Base-by-base conservation (phyloP, 2,797 vertebrate species). In the Myoxocephalus aenaeus region DNA sequence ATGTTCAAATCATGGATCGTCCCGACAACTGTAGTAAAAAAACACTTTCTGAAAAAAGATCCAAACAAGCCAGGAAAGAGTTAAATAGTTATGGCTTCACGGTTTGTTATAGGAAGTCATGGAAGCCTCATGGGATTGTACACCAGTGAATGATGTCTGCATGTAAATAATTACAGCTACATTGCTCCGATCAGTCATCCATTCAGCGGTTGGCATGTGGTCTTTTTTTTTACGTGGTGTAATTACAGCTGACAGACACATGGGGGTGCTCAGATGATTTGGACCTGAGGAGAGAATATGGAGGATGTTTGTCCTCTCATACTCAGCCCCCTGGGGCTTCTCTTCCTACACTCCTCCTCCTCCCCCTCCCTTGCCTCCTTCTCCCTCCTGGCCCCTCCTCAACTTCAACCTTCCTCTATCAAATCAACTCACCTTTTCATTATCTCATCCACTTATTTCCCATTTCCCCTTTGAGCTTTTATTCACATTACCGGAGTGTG, bases 251-350 rank as follows among this genome's bases (percentile, higher is more conserved):
- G n/a, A 14, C 22, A 3, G 10, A 56, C 94, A 93, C 87, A 63
- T 6, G 92, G 80, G 80, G 90, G 90, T 27, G 87, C 64, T 79
- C 53, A 46, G 54, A 81, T 76, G 14, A 46, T 61, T 70, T 75
- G 3, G 8, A 50, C 17, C 3, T 58, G 17, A 25, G 22, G 17
- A 56, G 0, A 0, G 2, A 25, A 34, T 11, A 11, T 8, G 20
- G 10, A 42, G 7, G 53, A 15, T 40, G 57, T 56, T 56, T 58
- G 27, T 53, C 11, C 50, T 65, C 38, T 74, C 18, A 27, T 59
- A 63, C 62, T 66, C 14, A 1, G 54, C 32, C 75, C 10, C 22
- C 38, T 79, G 40, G 48, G 32, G n/a, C 34, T 27, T 69, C n/a
- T 1, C 22, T 73, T 61, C 56, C 57, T 69, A 18, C 61, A 20